phyloP scores from a whole-genome alignment of 2,797 vertebrate genomes.

The Alosa sapidissima region DNA sequence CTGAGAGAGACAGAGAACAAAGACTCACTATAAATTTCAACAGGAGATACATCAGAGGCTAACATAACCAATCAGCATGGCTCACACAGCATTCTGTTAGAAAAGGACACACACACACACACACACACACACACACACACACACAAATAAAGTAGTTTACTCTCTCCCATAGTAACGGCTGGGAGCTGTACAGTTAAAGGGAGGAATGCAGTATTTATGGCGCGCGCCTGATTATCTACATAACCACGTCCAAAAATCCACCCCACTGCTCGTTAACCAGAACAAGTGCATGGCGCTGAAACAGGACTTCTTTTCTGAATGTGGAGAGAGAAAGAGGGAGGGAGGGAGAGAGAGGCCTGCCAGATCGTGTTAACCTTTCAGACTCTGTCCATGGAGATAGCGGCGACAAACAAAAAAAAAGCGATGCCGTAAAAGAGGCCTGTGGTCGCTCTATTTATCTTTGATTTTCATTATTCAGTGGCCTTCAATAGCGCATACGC shows the following conservation, averaged over 20 bases:
- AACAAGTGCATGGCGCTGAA: slow-evolving; percentile 63
- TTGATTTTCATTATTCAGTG: slow-evolving; percentile 81
- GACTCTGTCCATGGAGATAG: slow-evolving; percentile 80
- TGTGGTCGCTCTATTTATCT: slow-evolving; percentile 76
- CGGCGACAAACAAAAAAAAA: slow-evolving; percentile 61
- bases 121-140: background rate
- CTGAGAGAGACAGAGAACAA: background rate
- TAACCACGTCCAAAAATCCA: slow-evolving; percentile 76
- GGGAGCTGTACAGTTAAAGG: slow-evolving; percentile 60
- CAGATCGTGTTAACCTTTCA: slow-evolving; percentile 84
- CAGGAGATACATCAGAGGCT: slow-evolving; percentile 51
- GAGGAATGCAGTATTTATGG: slow-evolving; percentile 81
- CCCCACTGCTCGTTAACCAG: slow-evolving; percentile 86
- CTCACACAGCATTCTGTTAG: slow-evolving; percentile 45
- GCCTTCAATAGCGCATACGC: slow-evolving; percentile 79
- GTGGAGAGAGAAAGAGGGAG: slow-evolving; percentile 58
- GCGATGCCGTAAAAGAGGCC: slow-evolving; percentile 20
- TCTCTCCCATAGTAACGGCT: background rate
- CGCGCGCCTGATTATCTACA: slow-evolving; percentile 78
- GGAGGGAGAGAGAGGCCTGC: slow-evolving; percentile 52
- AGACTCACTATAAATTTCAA: slow-evolving; percentile 45
- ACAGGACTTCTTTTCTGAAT: slow-evolving; percentile 75
- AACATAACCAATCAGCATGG: slow-evolving; percentile 47
- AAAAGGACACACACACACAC: slow-evolving; percentile 40
- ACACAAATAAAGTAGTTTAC: background rate